Base-by-base conservation (phyloP, 2,797 vertebrate genomes). In the Pseudotriccus pelzelni region DNA sequence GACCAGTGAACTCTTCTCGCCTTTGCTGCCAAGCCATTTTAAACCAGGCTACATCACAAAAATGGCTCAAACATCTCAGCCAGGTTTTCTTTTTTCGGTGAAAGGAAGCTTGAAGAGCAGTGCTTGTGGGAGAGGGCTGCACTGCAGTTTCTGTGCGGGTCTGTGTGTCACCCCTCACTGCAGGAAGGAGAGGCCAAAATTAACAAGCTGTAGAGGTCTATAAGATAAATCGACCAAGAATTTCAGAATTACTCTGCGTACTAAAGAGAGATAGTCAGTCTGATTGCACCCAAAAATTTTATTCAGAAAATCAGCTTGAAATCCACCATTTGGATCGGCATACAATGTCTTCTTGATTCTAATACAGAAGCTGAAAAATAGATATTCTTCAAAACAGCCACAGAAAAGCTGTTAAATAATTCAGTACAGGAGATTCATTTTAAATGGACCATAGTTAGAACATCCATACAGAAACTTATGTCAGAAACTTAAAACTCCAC, bases 61-160 rank as follows among this genome's bases (percentile, higher is more conserved):
- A 9, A 41, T n/a, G 4, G 4, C 14, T 30, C 37, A 32, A 52
- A 19, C 15, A 10, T 23, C 52, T 52, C 23, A 72, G 30, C 8
- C 6, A n/a, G 11, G 16, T 18, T n/a, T n/a, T 64, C 30, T n/a
- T 44, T n/a, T 55, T 16, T 15, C 36, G 24, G 32, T 24, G 43
- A 36, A 28, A 37, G 28, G 56, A 50, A 53, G 53, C 23, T 32
- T 14, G 28, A n/a, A 39, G 75, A 52, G 22, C 7, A 2, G 20
- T 5, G 46, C 22, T 44, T 16, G 22, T 6, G 37, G 69, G 32
- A 59, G 9, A 36, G 19, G 10, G 24, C 39, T 37, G 30, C 69
- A 41, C 1, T 10, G 10, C 7, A 24, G 1, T 1, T 39, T 52
- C 20, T 14, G 27, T 1, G 43, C 5, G 1, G 14, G 24, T 20